Evolutionary conservation across 1,140 invertebrate genomes (phyloP), one percentile per base, ranked within the genome.

Genomic region (Heliothis subflexa): DNA sequence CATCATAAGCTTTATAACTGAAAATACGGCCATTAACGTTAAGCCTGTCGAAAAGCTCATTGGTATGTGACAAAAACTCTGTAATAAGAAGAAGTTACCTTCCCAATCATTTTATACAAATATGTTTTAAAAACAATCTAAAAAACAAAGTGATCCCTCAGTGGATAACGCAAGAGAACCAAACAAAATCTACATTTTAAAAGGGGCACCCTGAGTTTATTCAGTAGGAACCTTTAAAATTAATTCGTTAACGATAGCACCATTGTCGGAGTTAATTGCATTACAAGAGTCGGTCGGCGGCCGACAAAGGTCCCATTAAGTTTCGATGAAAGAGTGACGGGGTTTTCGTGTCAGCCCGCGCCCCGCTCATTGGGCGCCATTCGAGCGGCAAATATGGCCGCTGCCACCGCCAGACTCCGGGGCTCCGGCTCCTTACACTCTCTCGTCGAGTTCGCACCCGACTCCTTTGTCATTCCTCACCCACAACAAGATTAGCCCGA

Each of bases 231-330:
- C 83, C 84, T 83, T 91, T 89, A 88, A 89, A 89, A 91, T 91
- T 89, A 93, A 91, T 90, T 93, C 88, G 88, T 92, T 85, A 93
- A 84, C 88, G 90, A 92, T 86, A 91, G 82, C 82, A 78, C 87
- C 76, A 92, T 93, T 94, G 93, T 94, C 74, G 83, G 72, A 88
- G 89, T 91, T 94, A 94, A 94, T 94, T 94, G 93, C 90, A 93
- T 94, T 93, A 77, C 50, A 68, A 94, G 91, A 89, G 91, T 86
- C 87, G 86, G 86, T 80, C 86, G 87, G 86, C 85, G 83, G 86
- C 81, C 80, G 75, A 94, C 93, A 94, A 94, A 90, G 88, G 91
- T 86, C 88, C 90, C 88, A 94, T 94, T 94, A 93, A 94, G 91
- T 93, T 93, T 91, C 85, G 89, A 87, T 80, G 86, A 90, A 88